phyloP scores from a whole-genome alignment of 2,113 vertebrate species.

The Gila orcuttii region DNA sequence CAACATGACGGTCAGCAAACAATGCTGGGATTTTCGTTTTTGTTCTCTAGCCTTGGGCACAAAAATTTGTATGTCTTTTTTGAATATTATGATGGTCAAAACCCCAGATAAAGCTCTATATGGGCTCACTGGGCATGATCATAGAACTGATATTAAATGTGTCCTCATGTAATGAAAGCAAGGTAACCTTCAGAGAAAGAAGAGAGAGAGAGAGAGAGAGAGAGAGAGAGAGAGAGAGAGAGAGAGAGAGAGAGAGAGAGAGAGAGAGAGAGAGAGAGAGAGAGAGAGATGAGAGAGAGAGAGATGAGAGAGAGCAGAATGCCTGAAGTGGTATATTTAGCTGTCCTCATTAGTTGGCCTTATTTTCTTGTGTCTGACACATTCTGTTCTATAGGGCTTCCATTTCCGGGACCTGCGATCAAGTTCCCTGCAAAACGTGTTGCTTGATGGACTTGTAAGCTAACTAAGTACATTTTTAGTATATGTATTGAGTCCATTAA shows the following conservation, averaged over 20 bases:
- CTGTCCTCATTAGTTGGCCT: slow-evolving; percentile 78
- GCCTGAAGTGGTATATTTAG: slow-evolving; percentile 76
- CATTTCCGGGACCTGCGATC: slow-evolving; percentile 20
- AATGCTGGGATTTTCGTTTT: neutral
- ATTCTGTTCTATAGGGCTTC: slow-evolving; percentile 41
- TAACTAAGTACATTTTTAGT: neutral
- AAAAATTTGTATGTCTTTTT: too few species aligned
- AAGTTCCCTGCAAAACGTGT: slow-evolving; percentile 6
- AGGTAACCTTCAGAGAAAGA: slow-evolving; percentile 38
- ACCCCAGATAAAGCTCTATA: neutral
- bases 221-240: too few species aligned
- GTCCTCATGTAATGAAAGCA: slow-evolving; percentile 14
- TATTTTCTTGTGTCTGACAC: slow-evolving; percentile 63
- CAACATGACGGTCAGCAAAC: neutral
- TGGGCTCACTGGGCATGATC: neutral
- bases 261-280: slow-evolving; percentile 7
- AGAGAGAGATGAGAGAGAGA: slow-evolving; percentile 16
- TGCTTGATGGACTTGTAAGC: neutral
- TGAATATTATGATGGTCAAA: slow-evolving; percentile 7
- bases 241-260: too few species aligned
- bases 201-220: neutral
- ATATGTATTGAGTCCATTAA: neutral
- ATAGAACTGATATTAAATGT: slow-evolving; percentile 14
- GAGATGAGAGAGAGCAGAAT: slow-evolving; percentile 56
- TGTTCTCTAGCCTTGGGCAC: neutral